Conservation (phyloP, 2,888 invertebrate species). For the Drosophila recens region DNA sequence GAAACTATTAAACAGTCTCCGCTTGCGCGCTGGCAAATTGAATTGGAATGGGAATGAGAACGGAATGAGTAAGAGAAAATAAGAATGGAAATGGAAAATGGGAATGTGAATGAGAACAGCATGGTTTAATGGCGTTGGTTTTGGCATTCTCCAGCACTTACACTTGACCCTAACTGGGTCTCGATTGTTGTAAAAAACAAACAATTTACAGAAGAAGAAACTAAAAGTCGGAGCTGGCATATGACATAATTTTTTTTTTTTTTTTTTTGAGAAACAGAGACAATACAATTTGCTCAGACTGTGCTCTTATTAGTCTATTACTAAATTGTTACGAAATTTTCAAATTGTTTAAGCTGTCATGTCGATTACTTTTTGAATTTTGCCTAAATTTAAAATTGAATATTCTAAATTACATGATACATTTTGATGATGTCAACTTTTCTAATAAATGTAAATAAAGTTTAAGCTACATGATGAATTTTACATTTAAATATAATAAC, state of each 20-base stretch:
- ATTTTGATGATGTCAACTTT: too few relatives aligned
- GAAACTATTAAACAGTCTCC: conserved; percentile 53
- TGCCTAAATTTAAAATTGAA: not conserved
- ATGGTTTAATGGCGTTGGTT: conserved; percentile 19
- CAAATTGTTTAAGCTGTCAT: not conserved
- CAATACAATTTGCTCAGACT: not conserved
- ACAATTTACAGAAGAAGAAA: conserved; percentile 16
- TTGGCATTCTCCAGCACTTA: conserved; percentile 19
- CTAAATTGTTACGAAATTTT: not conserved
- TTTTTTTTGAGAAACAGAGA: not conserved
- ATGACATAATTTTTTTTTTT: conserved; percentile 19
- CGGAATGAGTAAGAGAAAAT: conserved; percentile 26
- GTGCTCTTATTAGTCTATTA: not conserved
- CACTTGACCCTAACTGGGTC: conserved; percentile 63
- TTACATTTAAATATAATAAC: not conserved
- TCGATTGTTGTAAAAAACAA: conserved; percentile 5
- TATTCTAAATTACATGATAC: too few relatives aligned
- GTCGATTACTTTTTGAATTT: not conserved
- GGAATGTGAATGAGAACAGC: conserved; percentile 43
- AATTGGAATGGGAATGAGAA: conserved; percentile 41
- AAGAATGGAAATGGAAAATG: conserved; percentile 29
- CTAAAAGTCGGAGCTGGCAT: conserved; percentile 9
- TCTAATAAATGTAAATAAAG: too few relatives aligned
- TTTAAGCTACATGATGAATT: too few relatives aligned
- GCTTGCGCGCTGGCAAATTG: conserved; percentile 41